Evolutionary conservation across 2,113 vertebrate species (phyloP).

Genomic region (Polypterus bichir): DNA sequence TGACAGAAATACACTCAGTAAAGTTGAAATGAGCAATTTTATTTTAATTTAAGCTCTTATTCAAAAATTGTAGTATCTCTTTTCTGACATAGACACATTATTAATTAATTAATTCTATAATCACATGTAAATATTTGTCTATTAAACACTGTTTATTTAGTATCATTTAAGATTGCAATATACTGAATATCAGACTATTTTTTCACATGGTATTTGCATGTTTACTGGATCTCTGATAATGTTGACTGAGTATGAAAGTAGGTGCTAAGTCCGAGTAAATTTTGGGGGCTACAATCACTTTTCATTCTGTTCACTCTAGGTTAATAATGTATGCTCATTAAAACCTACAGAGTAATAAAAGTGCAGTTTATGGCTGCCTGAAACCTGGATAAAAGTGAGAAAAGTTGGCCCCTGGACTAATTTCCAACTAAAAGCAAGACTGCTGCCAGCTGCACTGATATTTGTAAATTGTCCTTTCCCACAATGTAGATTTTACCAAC

Average conservation of each 20-base stretch:
- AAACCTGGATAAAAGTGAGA: conserved; percentile 5
- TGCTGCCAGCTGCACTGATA: conserved; percentile 1
- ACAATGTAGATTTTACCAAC: not conserved
- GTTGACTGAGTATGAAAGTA: not conserved
- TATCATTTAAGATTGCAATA: too few species aligned
- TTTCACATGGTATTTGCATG: not conserved
- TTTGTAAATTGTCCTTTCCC: not conserved
- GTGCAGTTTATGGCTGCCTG: not conserved
- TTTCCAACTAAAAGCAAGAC: conserved; percentile 1
- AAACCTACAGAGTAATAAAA: conserved; percentile 5
- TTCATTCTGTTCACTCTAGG: not conserved
- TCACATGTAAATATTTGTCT: too few species aligned
- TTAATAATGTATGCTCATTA: not conserved
- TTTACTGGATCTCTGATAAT: not conserved
- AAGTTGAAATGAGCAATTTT: too few species aligned
- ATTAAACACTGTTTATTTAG: too few species aligned
- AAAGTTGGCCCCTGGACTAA: conserved; percentile 1
- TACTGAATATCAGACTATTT: too few species aligned
- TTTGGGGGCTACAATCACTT: not conserved
- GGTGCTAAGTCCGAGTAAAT: not conserved
- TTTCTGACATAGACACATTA: too few species aligned
- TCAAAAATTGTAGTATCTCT: too few species aligned
- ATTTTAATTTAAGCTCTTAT: too few species aligned
- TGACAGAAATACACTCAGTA: too few species aligned
- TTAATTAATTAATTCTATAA: too few species aligned